Evolutionary conservation across 2,797 vertebrate species (phyloP), one percentile per base, ranked within the genome.

Genomic region (Pangasius sanitwongsei): DNA sequence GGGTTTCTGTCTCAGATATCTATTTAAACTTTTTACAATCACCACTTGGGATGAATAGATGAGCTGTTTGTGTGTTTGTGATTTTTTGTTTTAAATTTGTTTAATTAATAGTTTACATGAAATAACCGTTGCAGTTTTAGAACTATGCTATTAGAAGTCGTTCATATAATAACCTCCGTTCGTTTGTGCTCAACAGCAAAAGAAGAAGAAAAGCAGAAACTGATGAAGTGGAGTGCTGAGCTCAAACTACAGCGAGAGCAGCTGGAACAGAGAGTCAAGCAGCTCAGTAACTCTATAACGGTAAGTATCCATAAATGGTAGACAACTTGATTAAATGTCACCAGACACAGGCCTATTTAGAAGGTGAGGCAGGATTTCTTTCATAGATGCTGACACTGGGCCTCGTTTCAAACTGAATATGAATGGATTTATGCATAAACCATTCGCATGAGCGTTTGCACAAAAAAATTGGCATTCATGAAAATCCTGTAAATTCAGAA

Each of bases 151-250:
- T 50, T 31, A 11, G 37, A 59, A 63, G 23, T 88, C 5, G 3
- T 55, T 57, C 28, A 20, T 31, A 18, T 31, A 28, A 83, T 65
- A 74, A 74, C 7, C n/a, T 82, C 28, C 5, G n/a, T 88, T 88
- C 77, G 13, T 37, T 77, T 44, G 50, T 85, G 48, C 94, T 70
- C 91, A 88, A 50, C 93, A 99, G 98, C 98, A 93, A 99, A 99
- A 98, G 98, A 99, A 93, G 98, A 99, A 91, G 98, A 99, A 95
- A 99, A 99, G 92, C 98, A 97, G 95, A 99, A 99, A 93, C 95
- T 99, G 94, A 96, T 98, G 95, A 99, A 99, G 91, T 99, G 98
- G 98, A 99, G 98, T 92, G 96, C 98, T 89, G 98, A 99, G 90
- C 97, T 99, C 95, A 99, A 98, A 90, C 96, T 98, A 94, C 98